Base-by-base conservation (phyloP, 2,113 vertebrate genomes). In the Globicephala melas region DNA sequence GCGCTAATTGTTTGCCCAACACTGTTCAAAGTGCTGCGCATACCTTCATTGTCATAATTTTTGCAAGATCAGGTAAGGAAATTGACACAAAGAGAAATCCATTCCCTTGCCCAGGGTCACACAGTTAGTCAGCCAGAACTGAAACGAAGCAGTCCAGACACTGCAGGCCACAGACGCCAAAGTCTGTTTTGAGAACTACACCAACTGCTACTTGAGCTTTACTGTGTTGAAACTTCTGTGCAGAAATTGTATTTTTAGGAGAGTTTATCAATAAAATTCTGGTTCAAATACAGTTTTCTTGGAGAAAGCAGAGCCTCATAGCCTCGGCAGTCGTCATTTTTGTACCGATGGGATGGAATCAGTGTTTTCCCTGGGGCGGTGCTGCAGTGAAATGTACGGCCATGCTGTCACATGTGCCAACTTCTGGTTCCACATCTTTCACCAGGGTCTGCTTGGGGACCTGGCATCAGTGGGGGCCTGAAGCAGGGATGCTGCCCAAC, bases 321-420 rank as follows among this genome's bases (percentile, higher is more conserved):
- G 28, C 20, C 70, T 65, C 53, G 60, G 63, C 14, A 31, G 6
- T 14, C 4, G 1, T 50, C 44, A 2, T 17, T 44, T 77, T 73
- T 25, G 38, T n/a, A 26, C 14, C 4, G 18, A 62, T 0, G 2
- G 25, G 58, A 55, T 23, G 65, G 60, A 60, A 33, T 20, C 58
- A 7, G 14, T 2, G 0, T 41, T 18, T 55, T 53, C 67, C 25
- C 41, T 63, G 1, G 25, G 3, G 23, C 11, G 3, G 15, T 38
- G 60, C 41, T 36, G 8, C n/a, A 31, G 47, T 60, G 15, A 17
- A 6, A 2, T 2, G 8, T 1, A 4, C 18, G 33, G 65, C 23
- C 38, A 3, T 0, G 5, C 6, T 20, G 36, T 18, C 86, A 3
- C 36, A 28, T 0, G 0, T 33, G 26, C 63, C 0, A 0, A 11